Evolutionary conservation across 1,140 invertebrate genomes (phyloP).

Genomic region (Dendrolimus kikuchii): DNA sequence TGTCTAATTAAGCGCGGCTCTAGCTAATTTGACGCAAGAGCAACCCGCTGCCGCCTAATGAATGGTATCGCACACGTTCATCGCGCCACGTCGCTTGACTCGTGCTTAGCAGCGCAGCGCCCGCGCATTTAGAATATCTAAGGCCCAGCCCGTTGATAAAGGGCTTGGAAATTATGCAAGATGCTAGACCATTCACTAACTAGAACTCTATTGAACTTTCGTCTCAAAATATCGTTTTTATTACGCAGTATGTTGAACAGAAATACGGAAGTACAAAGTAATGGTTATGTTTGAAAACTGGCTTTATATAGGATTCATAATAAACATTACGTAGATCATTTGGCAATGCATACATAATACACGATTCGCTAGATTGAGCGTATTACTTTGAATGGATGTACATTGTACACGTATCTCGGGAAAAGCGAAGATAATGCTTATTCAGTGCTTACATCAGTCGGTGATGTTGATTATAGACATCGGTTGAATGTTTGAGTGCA

Average conservation of each 20-base stretch:
- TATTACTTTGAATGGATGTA: constrained; percentile 22
- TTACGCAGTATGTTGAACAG: not conserved
- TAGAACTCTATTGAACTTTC: no score
- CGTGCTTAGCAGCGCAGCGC: constrained; percentile 26
- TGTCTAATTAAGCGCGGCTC: constrained; percentile 60
- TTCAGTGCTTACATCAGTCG: constrained; percentile 49
- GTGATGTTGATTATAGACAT: constrained; percentile 58
- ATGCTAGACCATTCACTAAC: constrained; percentile 2
- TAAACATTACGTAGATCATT: no score
- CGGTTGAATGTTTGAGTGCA: constrained; percentile 35
- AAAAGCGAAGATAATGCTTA: constrained; percentile 52
- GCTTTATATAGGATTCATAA: no score
- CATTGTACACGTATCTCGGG: constrained; percentile 22
- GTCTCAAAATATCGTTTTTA: not conserved
- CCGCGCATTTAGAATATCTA: constrained; percentile 32
- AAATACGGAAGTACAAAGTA: no score
- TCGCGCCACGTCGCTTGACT: constrained; percentile 43
- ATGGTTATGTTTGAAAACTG: no score
- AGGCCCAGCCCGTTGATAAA: constrained; percentile 28
- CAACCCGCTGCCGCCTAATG: constrained; percentile 51
- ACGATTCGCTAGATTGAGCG: constrained; percentile 19
- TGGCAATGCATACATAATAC: no score
- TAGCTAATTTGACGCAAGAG: constrained; percentile 64
- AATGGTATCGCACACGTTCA: constrained; percentile 69
- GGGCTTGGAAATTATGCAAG: constrained; percentile 15